Evolutionary conservation across 2,797 vertebrate species (phyloP), one percentile per base, ranked within the genome.

Genomic region (Takifugu ocellatus): DNA sequence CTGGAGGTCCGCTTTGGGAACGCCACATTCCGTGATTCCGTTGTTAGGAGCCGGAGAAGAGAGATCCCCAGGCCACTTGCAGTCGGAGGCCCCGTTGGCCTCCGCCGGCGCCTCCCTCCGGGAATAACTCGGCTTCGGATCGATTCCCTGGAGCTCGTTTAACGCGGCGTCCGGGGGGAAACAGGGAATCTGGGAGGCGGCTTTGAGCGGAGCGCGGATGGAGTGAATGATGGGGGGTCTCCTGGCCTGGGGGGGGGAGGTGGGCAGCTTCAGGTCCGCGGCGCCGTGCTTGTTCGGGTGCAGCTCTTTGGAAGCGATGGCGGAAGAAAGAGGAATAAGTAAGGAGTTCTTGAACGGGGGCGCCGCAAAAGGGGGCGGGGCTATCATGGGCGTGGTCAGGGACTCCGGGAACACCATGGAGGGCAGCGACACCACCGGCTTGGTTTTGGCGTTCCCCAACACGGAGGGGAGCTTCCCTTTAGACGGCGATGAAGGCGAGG

Each of bases 31-130:
- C 24, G 91, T 80, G 5, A 92, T 85, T 50, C 94, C 93, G 25
- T 93, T 91, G 66, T 92, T 90, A 56, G 94, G 93, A 70, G 84
- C 89, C 17, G 89, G 79, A 31, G 92, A 89, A 14, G 81, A 84
- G 78, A 92, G 92, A 71, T 95, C 88, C 12, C 85, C 92, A 85
- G 92, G 91, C 92, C 93, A 95, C 71, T 94, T 94, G 49, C 92
- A 89, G 26, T 95, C 94, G 0, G 93, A 89, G 0, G 93, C 92
- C 54, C 94, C 94, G 0, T 95, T 96, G 54, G 91, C 81, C 59
- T 96, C 94, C 5, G 92, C 90, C 36, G 0, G 89, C 81, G 2
- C 95, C 92, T 74, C 90, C 90, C 93, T 74, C 88, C 81, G 15
- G 90, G 89, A 70, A 91, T 3, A 93, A 75, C 90, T 90, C 5